These are phyloP conservation scores for Eulacestoma nigropectus DNA, from an alignment of 2,113 vertebrate species.

Conservation along the genomic window DNA sequence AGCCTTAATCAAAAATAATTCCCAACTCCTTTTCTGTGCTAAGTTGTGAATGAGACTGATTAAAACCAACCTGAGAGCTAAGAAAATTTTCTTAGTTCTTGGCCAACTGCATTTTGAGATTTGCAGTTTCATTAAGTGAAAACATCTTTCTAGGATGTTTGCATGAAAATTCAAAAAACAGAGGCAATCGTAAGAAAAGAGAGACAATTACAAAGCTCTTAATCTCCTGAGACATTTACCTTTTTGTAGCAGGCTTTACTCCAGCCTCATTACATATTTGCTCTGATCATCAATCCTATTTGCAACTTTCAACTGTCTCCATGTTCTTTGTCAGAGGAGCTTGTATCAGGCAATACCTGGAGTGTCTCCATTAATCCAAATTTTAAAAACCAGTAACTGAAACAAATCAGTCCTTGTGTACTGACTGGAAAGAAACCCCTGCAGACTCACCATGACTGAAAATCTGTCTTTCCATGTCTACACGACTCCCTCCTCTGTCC, in stretches of 20 bases:
- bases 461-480: neutral
- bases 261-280: neutral
- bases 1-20: neutral
- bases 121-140: neutral
- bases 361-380: neutral
- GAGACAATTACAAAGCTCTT: neutral
- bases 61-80: constrained; percentile 19
- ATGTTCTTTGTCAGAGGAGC: neutral
- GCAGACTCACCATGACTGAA: neutral
- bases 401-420: neutral
- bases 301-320: neutral
- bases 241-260: constrained; percentile 1
- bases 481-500: neutral
- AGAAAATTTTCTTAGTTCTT: neutral
- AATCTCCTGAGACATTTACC: neutral
- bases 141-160: neutral
- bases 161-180: neutral
- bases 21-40: neutral
- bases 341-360: neutral
- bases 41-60: constrained; percentile 13
- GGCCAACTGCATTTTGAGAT: neutral
- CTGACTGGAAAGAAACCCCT: neutral
- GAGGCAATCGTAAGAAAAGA: neutral
- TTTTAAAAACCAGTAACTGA: neutral
- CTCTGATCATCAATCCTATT: neutral